These are phyloP conservation scores for Diploscapter pachys DNA, from an alignment of 1,140 invertebrate species.

Conservation along the genomic window DNA sequence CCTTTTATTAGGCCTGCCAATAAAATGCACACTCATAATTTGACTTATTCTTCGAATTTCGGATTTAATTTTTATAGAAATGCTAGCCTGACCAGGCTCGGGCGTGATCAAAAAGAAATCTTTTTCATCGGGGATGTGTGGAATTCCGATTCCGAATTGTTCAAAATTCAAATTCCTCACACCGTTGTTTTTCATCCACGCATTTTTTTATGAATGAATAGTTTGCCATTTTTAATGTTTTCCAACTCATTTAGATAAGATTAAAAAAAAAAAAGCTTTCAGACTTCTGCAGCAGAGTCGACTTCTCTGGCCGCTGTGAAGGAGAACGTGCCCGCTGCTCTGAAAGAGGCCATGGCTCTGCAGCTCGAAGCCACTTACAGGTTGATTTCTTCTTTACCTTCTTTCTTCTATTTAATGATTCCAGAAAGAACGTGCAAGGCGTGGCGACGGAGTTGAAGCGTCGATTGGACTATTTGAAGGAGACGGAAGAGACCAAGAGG, in stretches of 20 bases:
- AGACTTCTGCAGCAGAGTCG: constrained; percentile 53
- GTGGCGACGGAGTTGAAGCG: constrained; percentile 54
- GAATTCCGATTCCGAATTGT: too few species aligned
- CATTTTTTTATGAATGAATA: neutral
- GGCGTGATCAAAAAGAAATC: too few species aligned
- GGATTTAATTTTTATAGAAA: too few species aligned
- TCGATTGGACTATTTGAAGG: constrained; percentile 53
- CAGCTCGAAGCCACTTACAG: constrained; percentile 58
- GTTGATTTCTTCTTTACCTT: constrained; percentile 3
- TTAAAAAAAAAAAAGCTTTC: constrained; percentile 24
- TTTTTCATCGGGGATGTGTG: too few species aligned
- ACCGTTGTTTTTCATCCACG: neutral
- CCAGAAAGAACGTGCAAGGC: constrained; percentile 50
- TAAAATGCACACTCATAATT: too few species aligned
- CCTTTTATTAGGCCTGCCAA: too few species aligned
- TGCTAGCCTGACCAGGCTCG: too few species aligned
- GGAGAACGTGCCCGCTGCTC: constrained; percentile 53
- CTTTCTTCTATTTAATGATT: constrained; percentile 6
- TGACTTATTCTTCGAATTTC: too few species aligned
- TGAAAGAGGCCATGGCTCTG: constrained; percentile 54
- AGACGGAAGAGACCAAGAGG: constrained; percentile 54
- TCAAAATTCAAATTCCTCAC: neutral
- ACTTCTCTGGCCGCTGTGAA: constrained; percentile 51
- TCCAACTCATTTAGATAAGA: neutral
- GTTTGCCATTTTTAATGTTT: too few species aligned